Percentiles rank a stretch among this genome's conserved stretches.
phyloP scores from a whole-genome alignment of 2,113 vertebrate genomes.

The Rousettus leschenaultii region DNA sequence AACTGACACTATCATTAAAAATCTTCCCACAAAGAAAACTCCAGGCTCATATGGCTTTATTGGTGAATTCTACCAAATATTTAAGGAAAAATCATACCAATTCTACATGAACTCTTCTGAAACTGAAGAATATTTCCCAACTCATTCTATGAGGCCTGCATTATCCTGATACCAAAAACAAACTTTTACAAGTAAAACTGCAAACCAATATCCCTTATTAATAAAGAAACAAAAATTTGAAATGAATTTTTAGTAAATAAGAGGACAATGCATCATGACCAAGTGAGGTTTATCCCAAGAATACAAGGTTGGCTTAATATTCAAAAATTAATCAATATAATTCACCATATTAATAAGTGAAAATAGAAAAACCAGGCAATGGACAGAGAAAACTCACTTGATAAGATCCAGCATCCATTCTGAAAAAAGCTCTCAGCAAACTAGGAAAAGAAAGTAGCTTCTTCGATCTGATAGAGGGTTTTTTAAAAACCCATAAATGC shows the following conservation, averaged over 20 bases:
- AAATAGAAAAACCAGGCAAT: not conserved
- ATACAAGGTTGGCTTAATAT: not conserved
- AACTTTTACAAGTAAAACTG: not conserved
- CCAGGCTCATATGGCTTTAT: not conserved
- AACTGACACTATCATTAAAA: not conserved
- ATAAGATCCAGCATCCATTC: not conserved
- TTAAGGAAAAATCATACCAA: not conserved
- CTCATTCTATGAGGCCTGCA: not conserved
- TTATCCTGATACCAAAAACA: not conserved
- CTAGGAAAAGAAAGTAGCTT: not conserved
- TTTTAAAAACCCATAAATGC: not conserved
- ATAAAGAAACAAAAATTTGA: not conserved
- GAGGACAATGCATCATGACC: not conserved
- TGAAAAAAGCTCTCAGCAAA: not conserved
- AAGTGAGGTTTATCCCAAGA: not conserved
- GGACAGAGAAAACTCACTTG: not conserved
- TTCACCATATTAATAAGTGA: not conserved
- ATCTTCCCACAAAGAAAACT: not conserved
- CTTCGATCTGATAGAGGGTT: not conserved
- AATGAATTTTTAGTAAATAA: not conserved
- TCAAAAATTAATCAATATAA: not conserved
- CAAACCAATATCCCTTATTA: not conserved
- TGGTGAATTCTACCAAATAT: not conserved
- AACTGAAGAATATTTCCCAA: not conserved
- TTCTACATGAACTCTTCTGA: not conserved